Conservation (phyloP, 2,797 vertebrate genomes). For the Cynopterus sphinx region DNA sequence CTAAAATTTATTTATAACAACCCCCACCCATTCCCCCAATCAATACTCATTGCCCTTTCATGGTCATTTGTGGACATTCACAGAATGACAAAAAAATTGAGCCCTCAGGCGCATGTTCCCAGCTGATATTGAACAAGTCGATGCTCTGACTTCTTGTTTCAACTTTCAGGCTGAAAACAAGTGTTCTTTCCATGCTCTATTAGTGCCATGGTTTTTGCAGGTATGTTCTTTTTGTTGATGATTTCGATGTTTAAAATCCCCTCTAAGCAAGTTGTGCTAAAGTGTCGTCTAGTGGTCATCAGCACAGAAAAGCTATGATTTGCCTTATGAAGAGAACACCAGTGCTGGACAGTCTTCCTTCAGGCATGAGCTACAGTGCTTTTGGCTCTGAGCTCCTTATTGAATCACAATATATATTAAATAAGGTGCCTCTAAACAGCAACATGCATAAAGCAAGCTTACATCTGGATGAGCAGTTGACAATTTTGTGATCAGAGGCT, state of each 20-base stretch:
- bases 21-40: not conserved
- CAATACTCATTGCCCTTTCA: not conserved
- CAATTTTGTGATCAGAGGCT: not conserved
- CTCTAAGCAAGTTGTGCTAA: not conserved
- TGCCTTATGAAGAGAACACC: not conserved
- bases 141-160: not conserved
- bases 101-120: not conserved
- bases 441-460: not conserved
- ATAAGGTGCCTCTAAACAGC: not conserved
- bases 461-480: not conserved
- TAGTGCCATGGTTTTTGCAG: not conserved
- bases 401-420: not conserved
- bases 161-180: not conserved
- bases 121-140: not conserved
- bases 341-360: not conserved
- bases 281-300: not conserved
- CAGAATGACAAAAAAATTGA: not conserved
- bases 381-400: not conserved
- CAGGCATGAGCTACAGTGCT: not conserved
- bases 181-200: not conserved
- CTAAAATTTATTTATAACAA: not conserved
- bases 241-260: slow-evolving; percentile 4
- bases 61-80: not conserved
- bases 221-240: not conserved
- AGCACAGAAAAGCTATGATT: not conserved